Percentiles rank a stretch among this genome's conserved stretches.
Conservation (phyloP, 30 jellyfish, hydroid and myxozoan species). For the Nemopilema nomurai region DNA sequence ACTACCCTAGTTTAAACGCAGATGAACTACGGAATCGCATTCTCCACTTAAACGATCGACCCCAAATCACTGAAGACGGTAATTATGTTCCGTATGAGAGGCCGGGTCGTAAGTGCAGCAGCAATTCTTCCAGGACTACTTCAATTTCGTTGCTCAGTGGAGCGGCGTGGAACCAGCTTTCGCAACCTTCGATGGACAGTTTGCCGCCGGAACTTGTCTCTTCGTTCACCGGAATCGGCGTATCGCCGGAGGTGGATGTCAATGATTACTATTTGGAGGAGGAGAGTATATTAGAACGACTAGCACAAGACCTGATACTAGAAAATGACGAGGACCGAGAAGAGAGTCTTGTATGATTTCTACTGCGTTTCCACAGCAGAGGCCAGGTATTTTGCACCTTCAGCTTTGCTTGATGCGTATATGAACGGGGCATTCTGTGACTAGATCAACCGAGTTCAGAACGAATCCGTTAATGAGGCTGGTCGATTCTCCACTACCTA, state of each 20-base stretch:
- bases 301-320: conserved; percentile 9
- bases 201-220: conserved; percentile 15
- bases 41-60: conserved; percentile 17
- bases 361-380: neutral
- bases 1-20: neutral
- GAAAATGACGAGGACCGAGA: conserved; percentile 37
- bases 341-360: conserved; percentile 18
- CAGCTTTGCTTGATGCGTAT: no score
- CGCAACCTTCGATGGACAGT: conserved; percentile 50
- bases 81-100: neutral
- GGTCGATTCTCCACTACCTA: no score
- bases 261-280: conserved; percentile 11
- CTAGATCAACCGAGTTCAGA: no score
- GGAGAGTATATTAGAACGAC: conserved; percentile 21
- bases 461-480: no score
- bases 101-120: neutral
- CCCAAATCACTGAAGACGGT: conserved; percentile 8
- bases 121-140: conserved; percentile 7
- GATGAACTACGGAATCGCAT: conserved; percentile 7
- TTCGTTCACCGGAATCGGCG: neutral
- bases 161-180: conserved; percentile 70
- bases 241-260: neutral
- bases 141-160: conserved; percentile 45
- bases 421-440: no score
- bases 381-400: neutral